A percentile compares a stretch with the other conserved stretches of the same genome.
Conservation (phyloP, 2,888 invertebrate genomes). For the Tortricodes alternella region DNA sequence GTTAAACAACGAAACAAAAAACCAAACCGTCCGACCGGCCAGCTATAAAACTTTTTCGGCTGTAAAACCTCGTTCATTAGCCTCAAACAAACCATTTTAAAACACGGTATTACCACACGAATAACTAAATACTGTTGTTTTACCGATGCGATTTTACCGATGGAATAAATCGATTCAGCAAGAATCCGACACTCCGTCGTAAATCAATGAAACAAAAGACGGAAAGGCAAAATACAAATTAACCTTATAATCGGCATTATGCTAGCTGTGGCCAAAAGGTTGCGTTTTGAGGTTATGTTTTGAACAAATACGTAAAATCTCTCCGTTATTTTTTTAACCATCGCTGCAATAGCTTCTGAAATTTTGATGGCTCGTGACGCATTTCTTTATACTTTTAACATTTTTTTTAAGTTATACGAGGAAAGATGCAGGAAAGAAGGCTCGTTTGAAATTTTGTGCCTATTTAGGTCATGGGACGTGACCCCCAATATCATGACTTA, state of each 20-base stretch:
- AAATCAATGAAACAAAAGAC: conserved; percentile 78
- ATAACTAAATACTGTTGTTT: conserved; percentile 41
- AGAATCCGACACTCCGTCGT: conserved; percentile 61
- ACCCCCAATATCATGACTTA: too few relatives aligned
- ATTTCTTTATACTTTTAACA: too few relatives aligned
- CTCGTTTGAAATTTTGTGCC: too few relatives aligned
- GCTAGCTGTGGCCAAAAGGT: conserved; percentile 35
- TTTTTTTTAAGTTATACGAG: too few relatives aligned
- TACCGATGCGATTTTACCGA: conserved; percentile 11
- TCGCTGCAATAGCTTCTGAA: too few relatives aligned
- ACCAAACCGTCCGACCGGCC: background rate
- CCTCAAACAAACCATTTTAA: background rate
- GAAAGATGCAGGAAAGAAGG: too few relatives aligned
- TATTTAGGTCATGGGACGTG: too few relatives aligned
- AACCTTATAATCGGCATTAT: conserved; percentile 73
- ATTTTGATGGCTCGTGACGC: too few relatives aligned
- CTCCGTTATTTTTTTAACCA: too few relatives aligned
- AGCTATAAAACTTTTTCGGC: conserved; percentile 1
- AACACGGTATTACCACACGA: conserved; percentile 46
- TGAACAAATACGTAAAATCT: background rate
- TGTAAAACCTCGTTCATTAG: conserved; percentile 1
- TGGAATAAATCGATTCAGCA: conserved; percentile 58
- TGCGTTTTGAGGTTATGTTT: background rate
- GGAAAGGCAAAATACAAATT: conserved; percentile 76
- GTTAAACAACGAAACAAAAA: background rate